Evolutionary conservation across 2,888 invertebrate genomes (phyloP).

Genomic region (Yponomeuta sedellus): DNA sequence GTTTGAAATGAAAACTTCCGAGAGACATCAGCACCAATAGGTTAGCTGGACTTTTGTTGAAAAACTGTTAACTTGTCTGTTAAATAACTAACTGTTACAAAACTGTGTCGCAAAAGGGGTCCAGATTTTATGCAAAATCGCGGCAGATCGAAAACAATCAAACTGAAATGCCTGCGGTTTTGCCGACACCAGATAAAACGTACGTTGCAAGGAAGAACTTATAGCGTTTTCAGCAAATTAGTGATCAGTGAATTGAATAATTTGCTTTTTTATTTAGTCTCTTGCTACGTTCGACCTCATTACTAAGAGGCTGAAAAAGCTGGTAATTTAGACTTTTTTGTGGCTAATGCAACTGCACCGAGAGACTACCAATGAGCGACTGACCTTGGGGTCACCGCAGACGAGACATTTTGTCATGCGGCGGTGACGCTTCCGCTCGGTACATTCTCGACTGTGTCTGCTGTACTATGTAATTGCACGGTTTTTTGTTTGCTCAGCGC

Average conservation of each 20-base stretch:
- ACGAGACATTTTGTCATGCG: conserved; percentile 26
- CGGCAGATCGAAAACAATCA: background rate
- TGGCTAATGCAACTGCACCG: conserved; percentile 39
- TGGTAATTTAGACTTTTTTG: conserved; percentile 44
- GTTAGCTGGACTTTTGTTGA: background rate
- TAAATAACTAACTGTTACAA: background rate
- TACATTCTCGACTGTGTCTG: conserved; percentile 29
- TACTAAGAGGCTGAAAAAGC: conserved; percentile 44
- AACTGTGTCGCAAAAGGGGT: background rate
- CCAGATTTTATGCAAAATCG: background rate
- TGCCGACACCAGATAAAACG: too few relatives aligned
- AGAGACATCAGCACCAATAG: background rate
- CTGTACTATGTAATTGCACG: conserved; percentile 18
- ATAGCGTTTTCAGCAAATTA: conserved; percentile 49
- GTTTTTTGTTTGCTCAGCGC: conserved; percentile 25
- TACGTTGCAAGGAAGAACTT: conserved; percentile 26
- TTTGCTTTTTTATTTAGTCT: conserved; percentile 59
- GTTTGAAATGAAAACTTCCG: background rate
- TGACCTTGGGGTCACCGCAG: conserved; percentile 51
- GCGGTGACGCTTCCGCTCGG: conserved; percentile 32
- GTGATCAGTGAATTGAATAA: conserved; percentile 47
- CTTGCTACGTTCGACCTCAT: conserved; percentile 55
- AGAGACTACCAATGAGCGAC: conserved; percentile 37
- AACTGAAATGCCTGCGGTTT: background rate
- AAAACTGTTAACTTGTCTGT: background rate